Evolutionary conservation across 2,797 vertebrate species (phyloP).

Genomic region (Sciurus vulgaris): DNA sequence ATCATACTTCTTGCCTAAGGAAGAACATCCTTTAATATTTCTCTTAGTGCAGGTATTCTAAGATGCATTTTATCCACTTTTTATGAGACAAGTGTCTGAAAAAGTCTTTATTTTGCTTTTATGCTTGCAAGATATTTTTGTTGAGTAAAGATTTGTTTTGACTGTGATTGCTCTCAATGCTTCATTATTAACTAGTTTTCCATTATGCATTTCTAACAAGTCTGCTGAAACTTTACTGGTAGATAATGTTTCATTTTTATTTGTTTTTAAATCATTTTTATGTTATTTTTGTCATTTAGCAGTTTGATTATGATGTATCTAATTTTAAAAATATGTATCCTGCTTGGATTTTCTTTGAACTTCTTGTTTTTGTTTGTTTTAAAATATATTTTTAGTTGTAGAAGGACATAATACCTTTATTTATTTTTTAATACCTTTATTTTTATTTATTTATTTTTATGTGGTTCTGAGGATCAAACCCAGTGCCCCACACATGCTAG

Average conservation of each 20-base stretch:
- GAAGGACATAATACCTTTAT: too few relatives aligned
- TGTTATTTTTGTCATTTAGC: not conserved
- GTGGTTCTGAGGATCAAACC: too few relatives aligned
- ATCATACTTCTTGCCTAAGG: not conserved
- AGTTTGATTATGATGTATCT: not conserved
- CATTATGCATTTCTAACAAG: not conserved
- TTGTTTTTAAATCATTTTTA: not conserved
- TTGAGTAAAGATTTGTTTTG: not conserved
- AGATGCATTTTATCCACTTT: not conserved
- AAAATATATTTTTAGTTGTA: too few relatives aligned
- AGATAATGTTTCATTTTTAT: not conserved
- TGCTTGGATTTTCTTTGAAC: not conserved
- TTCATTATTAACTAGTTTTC: not conserved
- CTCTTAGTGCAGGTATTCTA: not conserved
- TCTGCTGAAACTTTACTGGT: not conserved
- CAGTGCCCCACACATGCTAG: too few relatives aligned
- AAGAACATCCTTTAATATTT: not conserved
- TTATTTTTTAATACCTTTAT: too few relatives aligned
- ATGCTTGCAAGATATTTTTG: not conserved
- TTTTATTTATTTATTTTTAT: too few relatives aligned
- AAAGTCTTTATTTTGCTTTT: not conserved
- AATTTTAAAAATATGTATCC: not conserved
- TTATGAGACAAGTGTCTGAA: not conserved
- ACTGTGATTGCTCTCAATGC: not conserved
- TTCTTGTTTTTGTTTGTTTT: not conserved